Evolutionary conservation across 2,113 vertebrate species (phyloP).

Genomic region (Actenoides hombroni): DNA sequence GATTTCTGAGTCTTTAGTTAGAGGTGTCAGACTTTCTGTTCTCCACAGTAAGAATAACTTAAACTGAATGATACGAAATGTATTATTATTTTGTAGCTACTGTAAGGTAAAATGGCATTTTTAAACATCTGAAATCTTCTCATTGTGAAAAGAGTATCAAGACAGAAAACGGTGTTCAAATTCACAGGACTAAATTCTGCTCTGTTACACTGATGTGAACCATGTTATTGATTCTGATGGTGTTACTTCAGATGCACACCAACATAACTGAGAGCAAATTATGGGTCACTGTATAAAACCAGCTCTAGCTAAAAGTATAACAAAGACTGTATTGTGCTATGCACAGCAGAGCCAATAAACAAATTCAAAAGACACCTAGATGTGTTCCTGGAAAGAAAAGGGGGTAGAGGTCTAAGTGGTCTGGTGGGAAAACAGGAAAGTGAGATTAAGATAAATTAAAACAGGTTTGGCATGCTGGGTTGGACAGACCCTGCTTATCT

Average conservation of each 20-base stretch:
- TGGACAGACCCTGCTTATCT: slow-evolving; percentile 38
- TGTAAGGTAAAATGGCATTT: background rate
- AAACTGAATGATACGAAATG: background rate
- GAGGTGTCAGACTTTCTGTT: background rate
- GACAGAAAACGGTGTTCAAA: background rate
- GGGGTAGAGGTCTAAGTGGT: slow-evolving; percentile 39
- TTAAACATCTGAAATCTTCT: background rate
- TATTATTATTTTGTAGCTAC: background rate
- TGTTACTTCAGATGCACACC: background rate
- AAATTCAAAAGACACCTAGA: slow-evolving; percentile 77
- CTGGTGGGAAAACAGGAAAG: slow-evolving; percentile 69
- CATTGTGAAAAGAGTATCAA: background rate
- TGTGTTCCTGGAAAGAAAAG: slow-evolving; percentile 70
- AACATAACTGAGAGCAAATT: slow-evolving; percentile 16
- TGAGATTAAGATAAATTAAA: slow-evolving; percentile 76
- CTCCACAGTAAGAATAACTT: background rate
- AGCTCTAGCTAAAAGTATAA: slow-evolving; percentile 46
- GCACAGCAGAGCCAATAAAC: slow-evolving; percentile 66
- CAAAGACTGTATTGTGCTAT: slow-evolving; percentile 76
- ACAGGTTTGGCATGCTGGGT: slow-evolving; percentile 27
- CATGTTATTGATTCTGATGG: background rate
- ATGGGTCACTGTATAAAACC: slow-evolving; percentile 35
- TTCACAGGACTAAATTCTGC: background rate
- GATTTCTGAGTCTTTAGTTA: background rate
- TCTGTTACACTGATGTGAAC: background rate